These are phyloP conservation scores for Sminthurinus aureus DNA, from an alignment of 2,888 invertebrate species.

Conservation along the genomic window DNA sequence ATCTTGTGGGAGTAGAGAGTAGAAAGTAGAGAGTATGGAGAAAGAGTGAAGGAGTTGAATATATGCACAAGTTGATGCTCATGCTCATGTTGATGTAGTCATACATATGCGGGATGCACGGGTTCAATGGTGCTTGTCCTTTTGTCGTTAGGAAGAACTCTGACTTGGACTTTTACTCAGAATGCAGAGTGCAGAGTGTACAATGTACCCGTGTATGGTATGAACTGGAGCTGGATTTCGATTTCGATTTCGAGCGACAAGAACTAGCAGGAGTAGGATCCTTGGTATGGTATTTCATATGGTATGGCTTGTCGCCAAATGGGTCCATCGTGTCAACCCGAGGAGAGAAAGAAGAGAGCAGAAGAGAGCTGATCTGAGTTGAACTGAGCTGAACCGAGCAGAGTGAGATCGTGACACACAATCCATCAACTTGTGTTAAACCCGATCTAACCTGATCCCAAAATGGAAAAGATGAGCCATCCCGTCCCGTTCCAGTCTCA, in stretches of 20 bases:
- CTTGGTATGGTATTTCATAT: conserved; percentile 9
- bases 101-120: too few species aligned
- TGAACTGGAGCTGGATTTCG: not conserved
- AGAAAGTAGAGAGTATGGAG: too few species aligned
- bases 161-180: conserved; percentile 2
- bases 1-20: too few species aligned
- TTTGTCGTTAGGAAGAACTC: too few species aligned
- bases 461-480: conserved; percentile 26
- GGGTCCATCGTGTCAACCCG: conserved; percentile 52
- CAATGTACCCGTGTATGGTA: not conserved
- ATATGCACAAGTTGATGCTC: too few species aligned
- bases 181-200: too few species aligned
- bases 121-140: too few species aligned
- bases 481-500: conserved; percentile 22
- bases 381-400: conserved; percentile 35
- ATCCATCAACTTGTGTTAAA: conserved; percentile 57
- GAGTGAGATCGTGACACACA: conserved; percentile 59
- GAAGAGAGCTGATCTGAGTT: not conserved
- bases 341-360: conserved; percentile 52
- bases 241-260: too few species aligned
- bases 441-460: conserved; percentile 46
- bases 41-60: too few species aligned
- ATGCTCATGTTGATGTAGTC: too few species aligned
- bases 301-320: conserved; percentile 45
- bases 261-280: not conserved